phyloP scores from a whole-genome alignment of 2,113 vertebrate species.

The Acrocephalus kingi region DNA sequence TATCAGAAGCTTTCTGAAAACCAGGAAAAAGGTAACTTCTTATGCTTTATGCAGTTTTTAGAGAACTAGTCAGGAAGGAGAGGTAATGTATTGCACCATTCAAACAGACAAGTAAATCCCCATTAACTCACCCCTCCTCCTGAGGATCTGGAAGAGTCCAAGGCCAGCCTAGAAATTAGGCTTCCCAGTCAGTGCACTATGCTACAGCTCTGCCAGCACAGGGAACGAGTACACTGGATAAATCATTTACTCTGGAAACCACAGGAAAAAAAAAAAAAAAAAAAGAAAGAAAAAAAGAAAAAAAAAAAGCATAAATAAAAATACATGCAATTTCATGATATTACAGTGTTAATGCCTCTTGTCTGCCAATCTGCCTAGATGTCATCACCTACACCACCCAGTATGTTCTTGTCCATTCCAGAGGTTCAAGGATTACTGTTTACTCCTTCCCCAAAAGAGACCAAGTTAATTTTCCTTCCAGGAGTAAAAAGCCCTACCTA shows the following conservation, averaged over 20 bases:
- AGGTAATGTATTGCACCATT: background rate
- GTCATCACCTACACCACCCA: background rate
- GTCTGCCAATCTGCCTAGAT: background rate
- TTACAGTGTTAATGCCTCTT: background rate
- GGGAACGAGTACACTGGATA: conserved; percentile 34
- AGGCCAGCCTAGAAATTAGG: conserved; percentile 52
- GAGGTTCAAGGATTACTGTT: background rate
- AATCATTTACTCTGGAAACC: conserved; percentile 59
- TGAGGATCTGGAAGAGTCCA: conserved; percentile 57
- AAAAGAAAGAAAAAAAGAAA: rapidly evolving
- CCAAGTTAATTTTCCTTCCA: background rate
- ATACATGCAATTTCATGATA: background rate
- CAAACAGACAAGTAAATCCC: conserved; percentile 20
- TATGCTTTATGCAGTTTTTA: background rate
- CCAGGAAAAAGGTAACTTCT: background rate
- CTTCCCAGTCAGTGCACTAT: conserved; percentile 49
- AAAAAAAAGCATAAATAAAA: conserved; percentile 16
- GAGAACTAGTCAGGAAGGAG: background rate
- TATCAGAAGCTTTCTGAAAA: background rate
- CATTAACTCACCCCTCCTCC: conserved; percentile 53
- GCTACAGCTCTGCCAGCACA: conserved; percentile 60
- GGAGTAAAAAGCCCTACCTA: background rate
- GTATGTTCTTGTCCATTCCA: background rate
- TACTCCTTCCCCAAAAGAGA: background rate
- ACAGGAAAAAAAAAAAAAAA: background rate